A percentile compares a stretch with the other conserved stretches of the same genome.
Conservation (phyloP, 2,888 invertebrate species). For the Ligdia adustata region DNA sequence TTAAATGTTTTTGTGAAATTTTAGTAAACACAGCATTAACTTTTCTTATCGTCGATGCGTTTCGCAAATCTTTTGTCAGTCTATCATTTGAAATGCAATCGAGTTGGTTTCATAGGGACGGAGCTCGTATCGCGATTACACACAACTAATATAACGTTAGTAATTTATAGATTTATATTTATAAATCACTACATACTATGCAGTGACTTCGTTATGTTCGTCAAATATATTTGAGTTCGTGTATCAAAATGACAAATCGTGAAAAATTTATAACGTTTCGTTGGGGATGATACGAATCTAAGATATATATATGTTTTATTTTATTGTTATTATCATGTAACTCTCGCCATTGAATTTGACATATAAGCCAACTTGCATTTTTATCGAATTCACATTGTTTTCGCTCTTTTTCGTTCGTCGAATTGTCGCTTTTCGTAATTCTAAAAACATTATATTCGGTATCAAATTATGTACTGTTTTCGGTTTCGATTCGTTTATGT, state of each 20-base stretch:
- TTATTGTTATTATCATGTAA: no score
- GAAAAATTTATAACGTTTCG: no score
- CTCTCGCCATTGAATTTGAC: slow-evolving; percentile 4
- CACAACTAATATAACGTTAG: no score
- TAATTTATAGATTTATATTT: no score
- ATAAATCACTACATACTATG: no score
- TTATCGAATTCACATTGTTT: no score
- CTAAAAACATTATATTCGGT: slow-evolving; percentile 35
- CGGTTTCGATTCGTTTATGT: slow-evolving; percentile 2
- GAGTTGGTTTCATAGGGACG: slow-evolving; percentile 56
- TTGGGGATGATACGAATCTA: no score
- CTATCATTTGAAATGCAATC: slow-evolving; percentile 55
- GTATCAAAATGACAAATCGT: no score
- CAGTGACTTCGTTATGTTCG: no score
- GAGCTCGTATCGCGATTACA: slow-evolving; percentile 40
- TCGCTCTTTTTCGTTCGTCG: slow-evolving; percentile 32
- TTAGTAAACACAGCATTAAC: background rate
- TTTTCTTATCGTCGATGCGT: slow-evolving; percentile 1
- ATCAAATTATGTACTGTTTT: slow-evolving; percentile 14
- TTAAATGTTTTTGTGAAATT: background rate
- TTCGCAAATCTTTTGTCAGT: slow-evolving; percentile 40
- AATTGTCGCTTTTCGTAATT: slow-evolving; percentile 37
- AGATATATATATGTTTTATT: no score
- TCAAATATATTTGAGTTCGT: no score
- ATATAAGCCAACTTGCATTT: background rate